Evolutionary conservation across 1,140 invertebrate genomes (phyloP).

Genomic region (Platorchestia sp.): DNA sequence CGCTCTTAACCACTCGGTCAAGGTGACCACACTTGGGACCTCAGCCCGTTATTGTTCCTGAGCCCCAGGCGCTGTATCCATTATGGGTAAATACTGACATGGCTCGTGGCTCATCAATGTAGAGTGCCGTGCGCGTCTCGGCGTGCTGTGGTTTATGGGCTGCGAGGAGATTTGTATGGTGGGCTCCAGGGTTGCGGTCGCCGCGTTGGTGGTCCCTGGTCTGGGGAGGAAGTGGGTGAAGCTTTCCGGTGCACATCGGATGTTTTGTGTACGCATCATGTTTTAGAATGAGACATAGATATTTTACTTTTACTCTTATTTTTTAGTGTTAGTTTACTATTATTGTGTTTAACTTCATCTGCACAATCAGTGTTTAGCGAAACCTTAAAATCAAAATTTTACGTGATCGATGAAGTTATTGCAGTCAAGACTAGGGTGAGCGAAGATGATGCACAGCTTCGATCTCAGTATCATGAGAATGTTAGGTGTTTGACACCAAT

Average conservation of each 20-base stretch:
- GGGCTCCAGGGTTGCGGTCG: background rate
- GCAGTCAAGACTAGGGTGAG: background rate
- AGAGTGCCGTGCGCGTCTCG: background rate
- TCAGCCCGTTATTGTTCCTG: background rate
- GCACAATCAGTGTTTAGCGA: background rate
- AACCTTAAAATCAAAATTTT: background rate
- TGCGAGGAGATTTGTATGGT: background rate
- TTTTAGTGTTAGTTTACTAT: background rate
- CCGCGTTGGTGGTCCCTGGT: background rate
- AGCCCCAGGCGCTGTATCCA: background rate
- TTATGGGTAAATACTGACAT: background rate
- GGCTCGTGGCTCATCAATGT: background rate
- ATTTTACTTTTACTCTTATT: no score
- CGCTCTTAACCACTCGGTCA: no score
- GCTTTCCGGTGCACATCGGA: background rate
- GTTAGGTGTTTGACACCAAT: no score
- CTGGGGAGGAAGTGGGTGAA: background rate
- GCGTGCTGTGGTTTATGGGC: background rate
- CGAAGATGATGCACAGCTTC: background rate
- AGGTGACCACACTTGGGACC: background rate
- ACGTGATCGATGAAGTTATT: background rate
- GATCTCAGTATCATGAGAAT: no score
- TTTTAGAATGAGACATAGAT: no score
- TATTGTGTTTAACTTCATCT: background rate
- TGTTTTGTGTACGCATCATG: background rate